Base-by-base conservation (phyloP, 2,113 vertebrate genomes). In the Apodemus sylvaticus region DNA sequence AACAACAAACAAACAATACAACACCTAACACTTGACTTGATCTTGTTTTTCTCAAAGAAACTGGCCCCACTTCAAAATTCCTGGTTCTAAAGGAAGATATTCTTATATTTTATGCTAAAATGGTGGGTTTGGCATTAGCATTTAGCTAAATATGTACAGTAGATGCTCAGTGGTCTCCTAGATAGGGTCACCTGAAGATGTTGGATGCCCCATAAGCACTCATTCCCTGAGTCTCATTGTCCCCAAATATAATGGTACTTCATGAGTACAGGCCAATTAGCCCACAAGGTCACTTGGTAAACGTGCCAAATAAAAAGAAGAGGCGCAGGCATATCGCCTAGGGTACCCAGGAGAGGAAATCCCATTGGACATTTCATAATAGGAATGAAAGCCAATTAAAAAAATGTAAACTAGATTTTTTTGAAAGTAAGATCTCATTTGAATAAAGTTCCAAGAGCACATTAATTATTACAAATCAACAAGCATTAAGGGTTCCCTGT, bases 361-460 rank as follows among this genome's bases (percentile, higher is more conserved):
- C 45, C 82, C n/a, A n/a, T 88, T 76, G 87, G 55, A 48, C 93
- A 94, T 95, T 89, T 82, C 39, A 70, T 31, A 34, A 39, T 51
- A 94, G 53, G 90, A 90, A 96, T 29, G 64, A 94, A 55, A 70
- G 85, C 71, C 55, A 55, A 82, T 89, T 94, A 48, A 64, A 29
- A 85, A 82, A 83, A 64, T 20, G 22, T 60, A 60, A 26, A 60
- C 22, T 24, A 60, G 58, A 60, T 60, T 22, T 60, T 11, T 86
- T 85, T 14, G 70, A 81, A 96, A 89, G 60, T 26, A 94, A 94
- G 24, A 29, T 93, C 92, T 92, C 92, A 16, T 94, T 94, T 95
- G 73, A 92, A 19, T 71, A 62, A 81, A n/a, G 62, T 42, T 96
- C 82, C 64, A 95, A 81, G 45, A 93, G 17, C n/a, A 42, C 45